A percentile compares a stretch with the other conserved stretches of the same genome.
Evolutionary conservation across 2,888 invertebrate species (phyloP).

Genomic region (Tryphoninae sp.): DNA sequence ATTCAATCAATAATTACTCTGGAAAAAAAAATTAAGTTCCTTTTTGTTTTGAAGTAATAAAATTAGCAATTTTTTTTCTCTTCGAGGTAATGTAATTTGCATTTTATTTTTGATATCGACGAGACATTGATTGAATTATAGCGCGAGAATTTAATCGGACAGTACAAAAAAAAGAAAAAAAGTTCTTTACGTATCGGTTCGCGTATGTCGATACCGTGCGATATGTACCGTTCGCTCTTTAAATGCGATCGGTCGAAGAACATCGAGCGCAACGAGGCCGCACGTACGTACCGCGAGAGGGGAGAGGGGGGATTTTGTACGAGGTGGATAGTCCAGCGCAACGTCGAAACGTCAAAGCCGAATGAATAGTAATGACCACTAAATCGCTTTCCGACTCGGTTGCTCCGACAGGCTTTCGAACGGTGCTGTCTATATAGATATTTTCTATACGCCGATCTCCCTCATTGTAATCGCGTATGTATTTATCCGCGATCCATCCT

Average conservation of each 20-base stretch:
- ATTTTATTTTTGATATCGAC: too few relatives aligned
- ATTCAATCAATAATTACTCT: too few relatives aligned
- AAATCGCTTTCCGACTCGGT: constrained; percentile 60
- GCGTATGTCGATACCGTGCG: constrained; percentile 31
- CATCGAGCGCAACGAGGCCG: constrained; percentile 61
- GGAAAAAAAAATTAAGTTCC: too few relatives aligned
- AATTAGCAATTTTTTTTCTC: too few relatives aligned
- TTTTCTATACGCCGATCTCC: background rate
- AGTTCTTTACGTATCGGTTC: background rate
- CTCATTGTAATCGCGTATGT: background rate
- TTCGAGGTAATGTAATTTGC: too few relatives aligned
- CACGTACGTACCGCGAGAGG: constrained; percentile 55
- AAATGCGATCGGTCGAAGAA: constrained; percentile 48
- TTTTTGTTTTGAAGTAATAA: too few relatives aligned
- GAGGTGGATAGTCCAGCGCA: background rate
- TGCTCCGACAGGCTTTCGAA: constrained; percentile 57
- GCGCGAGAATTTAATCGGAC: background rate
- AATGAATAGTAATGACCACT: constrained; percentile 65
- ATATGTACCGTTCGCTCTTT: constrained; percentile 62
- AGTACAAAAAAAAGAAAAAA: background rate
- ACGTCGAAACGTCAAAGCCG: constrained; percentile 55
- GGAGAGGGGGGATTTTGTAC: constrained; percentile 2
- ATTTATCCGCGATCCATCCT: background rate
- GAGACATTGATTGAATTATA: background rate
- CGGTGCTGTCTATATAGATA: constrained; percentile 21